Evolutionary conservation across 1,140 invertebrate species (phyloP).

Genomic region (Trichonephila inaurata): DNA sequence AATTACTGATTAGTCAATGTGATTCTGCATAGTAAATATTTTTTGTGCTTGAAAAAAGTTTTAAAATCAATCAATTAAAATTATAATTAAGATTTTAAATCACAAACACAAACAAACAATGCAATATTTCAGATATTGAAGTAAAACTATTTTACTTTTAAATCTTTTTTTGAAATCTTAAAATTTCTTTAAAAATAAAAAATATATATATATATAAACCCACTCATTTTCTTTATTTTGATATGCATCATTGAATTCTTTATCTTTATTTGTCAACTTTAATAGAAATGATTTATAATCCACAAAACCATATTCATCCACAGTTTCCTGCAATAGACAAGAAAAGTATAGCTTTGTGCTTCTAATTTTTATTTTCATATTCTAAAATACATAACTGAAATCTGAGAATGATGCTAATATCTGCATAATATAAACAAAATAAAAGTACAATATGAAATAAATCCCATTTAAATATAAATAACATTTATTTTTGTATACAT

Average conservation of each 20-base stretch:
- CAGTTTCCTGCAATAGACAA: conserved; percentile 42
- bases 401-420: too few relatives aligned
- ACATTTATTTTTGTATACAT: too few relatives aligned
- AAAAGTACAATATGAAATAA: too few relatives aligned
- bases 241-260: not conserved
- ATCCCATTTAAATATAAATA: too few relatives aligned
- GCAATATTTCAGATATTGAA: not conserved
- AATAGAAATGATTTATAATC: conserved; percentile 9
- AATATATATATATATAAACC: not conserved
- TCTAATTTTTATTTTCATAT: not conserved
- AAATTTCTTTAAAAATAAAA: not conserved
- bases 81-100: too few relatives aligned
- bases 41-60: too few relatives aligned
- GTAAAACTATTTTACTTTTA: not conserved
- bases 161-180: too few relatives aligned
- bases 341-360: not conserved
- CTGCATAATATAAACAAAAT: too few relatives aligned
- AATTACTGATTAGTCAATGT: too few relatives aligned
- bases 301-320: conserved; percentile 40
- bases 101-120: too few relatives aligned
- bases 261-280: not conserved
- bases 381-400: not conserved
- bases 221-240: conserved; percentile 24
- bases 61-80: too few relatives aligned
- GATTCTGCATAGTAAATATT: too few relatives aligned